A percentile compares a stretch with the other conserved stretches of the same genome.
Evolutionary conservation across 53 echinoderm and acorn worm genomes (phyloP).

Genomic region (Echinometra lucunter): DNA sequence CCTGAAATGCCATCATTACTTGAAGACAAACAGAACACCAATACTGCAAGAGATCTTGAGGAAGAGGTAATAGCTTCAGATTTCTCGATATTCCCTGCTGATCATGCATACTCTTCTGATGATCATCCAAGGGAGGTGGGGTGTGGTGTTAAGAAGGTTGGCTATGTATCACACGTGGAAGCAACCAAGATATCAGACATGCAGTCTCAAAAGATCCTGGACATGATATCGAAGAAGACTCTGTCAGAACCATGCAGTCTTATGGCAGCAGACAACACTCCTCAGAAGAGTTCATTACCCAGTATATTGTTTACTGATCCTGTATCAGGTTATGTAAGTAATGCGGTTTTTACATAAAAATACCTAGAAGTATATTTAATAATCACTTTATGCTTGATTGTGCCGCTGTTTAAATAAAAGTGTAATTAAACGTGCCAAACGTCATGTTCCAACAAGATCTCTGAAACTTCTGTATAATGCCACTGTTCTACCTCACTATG

Average conservation of each 20-base stretch:
- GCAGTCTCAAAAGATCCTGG: neutral
- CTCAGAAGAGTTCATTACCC: neutral
- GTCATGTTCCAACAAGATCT: too few species aligned
- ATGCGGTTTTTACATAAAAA: constrained; percentile 1
- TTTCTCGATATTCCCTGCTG: neutral
- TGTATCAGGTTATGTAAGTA: constrained; percentile 51
- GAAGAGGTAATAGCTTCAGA: neutral
- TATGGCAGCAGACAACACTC: neutral
- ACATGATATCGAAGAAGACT: neutral
- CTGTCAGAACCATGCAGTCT: neutral
- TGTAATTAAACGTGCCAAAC: too few species aligned
- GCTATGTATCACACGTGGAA: neutral
- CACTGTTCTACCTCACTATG: too few species aligned
- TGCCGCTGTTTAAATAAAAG: too few species aligned
- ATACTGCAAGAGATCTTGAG: neutral
- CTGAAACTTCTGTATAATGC: too few species aligned
- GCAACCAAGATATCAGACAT: neutral
- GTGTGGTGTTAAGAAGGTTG: neutral
- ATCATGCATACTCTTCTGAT: neutral
- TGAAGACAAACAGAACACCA: neutral
- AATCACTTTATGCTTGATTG: too few species aligned
- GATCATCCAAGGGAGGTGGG: neutral
- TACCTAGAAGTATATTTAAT: neutral
- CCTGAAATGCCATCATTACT: neutral
- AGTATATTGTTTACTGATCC: constrained; percentile 29